phyloP scores from a whole-genome alignment of 1,140 invertebrate genomes.

The Orius laevigatus region DNA sequence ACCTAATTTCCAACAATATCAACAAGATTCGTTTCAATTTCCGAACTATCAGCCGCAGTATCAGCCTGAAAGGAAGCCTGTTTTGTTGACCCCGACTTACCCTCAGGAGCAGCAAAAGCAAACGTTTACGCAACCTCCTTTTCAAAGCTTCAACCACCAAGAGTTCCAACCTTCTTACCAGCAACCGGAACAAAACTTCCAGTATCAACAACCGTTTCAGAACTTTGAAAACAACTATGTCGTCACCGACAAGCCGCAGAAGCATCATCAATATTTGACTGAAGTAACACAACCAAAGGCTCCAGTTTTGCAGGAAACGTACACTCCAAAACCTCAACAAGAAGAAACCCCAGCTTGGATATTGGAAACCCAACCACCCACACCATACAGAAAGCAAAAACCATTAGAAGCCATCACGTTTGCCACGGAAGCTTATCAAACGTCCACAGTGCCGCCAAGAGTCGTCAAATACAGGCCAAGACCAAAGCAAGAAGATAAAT shows the following conservation, averaged over 20 bases:
- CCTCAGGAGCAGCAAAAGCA: conserved; percentile 8
- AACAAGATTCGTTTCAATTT: conserved; percentile 22
- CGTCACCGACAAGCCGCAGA: conserved; percentile 22
- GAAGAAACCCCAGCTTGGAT: conserved; percentile 24
- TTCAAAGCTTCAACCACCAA: background rate
- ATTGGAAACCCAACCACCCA: conserved; percentile 29
- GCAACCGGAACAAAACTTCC: conserved; percentile 4
- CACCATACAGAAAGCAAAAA: conserved; percentile 25
- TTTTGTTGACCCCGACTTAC: conserved; percentile 3
- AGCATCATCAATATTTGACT: conserved; percentile 19
- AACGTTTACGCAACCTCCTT: conserved; percentile 21
- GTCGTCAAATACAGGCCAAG: conserved; percentile 12
- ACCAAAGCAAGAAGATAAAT: conserved; percentile 12
- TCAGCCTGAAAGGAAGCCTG: conserved; percentile 18
- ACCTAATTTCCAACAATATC: conserved; percentile 18
- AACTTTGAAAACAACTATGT: conserved; percentile 16
- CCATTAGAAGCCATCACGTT: conserved; percentile 14
- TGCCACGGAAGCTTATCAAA: conserved; percentile 4
- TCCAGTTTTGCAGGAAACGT: conserved; percentile 23
- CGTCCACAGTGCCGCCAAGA: conserved; percentile 2
- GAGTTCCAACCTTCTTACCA: conserved; percentile 25
- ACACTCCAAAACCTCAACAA: conserved; percentile 26
- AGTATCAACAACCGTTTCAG: conserved; percentile 17
- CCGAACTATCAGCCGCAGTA: conserved; percentile 18
- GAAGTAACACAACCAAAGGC: conserved; percentile 1